Percentiles rank a stretch among this genome's conserved stretches.
phyloP scores from a whole-genome alignment of 2,888 invertebrate species.

The Lissonota sp. region DNA sequence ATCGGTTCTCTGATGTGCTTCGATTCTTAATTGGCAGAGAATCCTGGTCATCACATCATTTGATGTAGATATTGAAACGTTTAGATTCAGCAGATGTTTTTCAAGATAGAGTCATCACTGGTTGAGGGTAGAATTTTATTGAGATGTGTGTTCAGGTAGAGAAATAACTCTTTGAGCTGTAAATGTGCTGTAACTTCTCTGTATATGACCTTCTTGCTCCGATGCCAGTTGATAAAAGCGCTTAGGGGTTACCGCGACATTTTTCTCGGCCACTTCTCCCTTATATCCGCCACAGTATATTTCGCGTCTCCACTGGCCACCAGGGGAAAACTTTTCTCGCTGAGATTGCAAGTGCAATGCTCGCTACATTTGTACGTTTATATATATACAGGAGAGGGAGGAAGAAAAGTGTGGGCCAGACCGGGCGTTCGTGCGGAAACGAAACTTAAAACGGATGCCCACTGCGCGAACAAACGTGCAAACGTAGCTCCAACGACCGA shows the following conservation, averaged over 20 bases:
- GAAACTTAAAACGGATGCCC: slow-evolving; percentile 71
- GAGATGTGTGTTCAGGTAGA: no score
- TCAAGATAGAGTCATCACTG: no score
- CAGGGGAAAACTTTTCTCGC: slow-evolving; percentile 37
- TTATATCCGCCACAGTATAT: not conserved
- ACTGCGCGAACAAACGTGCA: slow-evolving; percentile 45
- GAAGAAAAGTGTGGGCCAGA: slow-evolving; percentile 38
- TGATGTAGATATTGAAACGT: no score
- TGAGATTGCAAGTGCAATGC: slow-evolving; percentile 45
- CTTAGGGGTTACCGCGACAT: slow-evolving; percentile 22
- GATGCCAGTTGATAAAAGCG: slow-evolving; percentile 27
- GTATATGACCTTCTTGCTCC: not conserved
- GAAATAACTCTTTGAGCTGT: no score
- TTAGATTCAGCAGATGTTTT: no score
- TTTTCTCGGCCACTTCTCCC: slow-evolving; percentile 38
- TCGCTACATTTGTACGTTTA: not conserved
- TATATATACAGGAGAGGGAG: not conserved
- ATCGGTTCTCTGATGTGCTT: no score
- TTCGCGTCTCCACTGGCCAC: slow-evolving; percentile 14
- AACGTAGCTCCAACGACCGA: slow-evolving; percentile 45
- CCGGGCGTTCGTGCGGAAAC: slow-evolving; percentile 46
- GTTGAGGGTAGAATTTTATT: no score
- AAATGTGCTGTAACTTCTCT: slow-evolving; percentile 6
- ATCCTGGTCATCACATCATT: no score
- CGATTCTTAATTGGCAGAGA: no score